A percentile compares a stretch with the other conserved stretches of the same genome.
phyloP scores from a whole-genome alignment of 1,140 invertebrate species.

The Prorops nasuta region DNA sequence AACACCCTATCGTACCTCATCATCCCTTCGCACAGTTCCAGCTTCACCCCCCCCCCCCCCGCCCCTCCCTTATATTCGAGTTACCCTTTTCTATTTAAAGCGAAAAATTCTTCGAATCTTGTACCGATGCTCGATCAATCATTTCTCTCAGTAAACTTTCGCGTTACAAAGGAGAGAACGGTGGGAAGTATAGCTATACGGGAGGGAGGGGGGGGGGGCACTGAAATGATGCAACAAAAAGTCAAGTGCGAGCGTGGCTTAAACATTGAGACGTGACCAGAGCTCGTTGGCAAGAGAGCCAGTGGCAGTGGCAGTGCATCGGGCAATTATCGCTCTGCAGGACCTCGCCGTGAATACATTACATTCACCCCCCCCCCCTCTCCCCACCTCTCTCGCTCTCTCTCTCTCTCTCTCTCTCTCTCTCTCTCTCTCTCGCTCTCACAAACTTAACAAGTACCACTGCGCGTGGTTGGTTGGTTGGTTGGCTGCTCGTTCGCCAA shows the following conservation, averaged over 20 bases:
- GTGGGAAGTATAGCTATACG: too few relatives aligned
- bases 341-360: slow-evolving; percentile 47
- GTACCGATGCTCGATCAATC: too few relatives aligned
- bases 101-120: too few relatives aligned
- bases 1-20: not conserved
- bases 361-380: slow-evolving; percentile 19
- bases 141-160: too few relatives aligned
- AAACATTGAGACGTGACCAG: slow-evolving; percentile 48
- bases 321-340: slow-evolving; percentile 51
- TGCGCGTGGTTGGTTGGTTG: too few relatives aligned
- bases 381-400: slow-evolving; percentile 8
- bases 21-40: not conserved
- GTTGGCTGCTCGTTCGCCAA: too few relatives aligned
- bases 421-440: not conserved
- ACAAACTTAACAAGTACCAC: too few relatives aligned
- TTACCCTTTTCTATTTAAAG: too few relatives aligned
- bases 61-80: not conserved
- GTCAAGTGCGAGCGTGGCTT: slow-evolving; percentile 20
- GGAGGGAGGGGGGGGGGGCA: too few relatives aligned
- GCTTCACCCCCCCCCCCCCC: not conserved
- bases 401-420: slow-evolving; percentile 11
- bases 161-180: too few relatives aligned
- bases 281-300: slow-evolving; percentile 33
- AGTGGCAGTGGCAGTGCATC: slow-evolving; percentile 38
- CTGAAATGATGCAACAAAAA: too few relatives aligned